phyloP scores from a whole-genome alignment of 2,888 invertebrate species.

The Eristalis tenax region DNA sequence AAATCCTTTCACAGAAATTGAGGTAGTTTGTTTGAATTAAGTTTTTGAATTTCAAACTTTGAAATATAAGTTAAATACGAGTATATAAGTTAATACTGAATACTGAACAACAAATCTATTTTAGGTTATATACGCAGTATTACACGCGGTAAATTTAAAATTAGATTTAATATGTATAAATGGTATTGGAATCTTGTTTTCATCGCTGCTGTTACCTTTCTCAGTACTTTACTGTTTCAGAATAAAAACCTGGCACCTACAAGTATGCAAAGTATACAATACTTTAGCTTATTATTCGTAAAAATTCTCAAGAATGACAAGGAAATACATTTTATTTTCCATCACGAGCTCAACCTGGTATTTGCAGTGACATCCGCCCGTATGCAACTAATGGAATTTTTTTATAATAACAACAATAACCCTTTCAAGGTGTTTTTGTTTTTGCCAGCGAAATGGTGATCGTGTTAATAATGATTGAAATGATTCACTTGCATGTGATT shows the following conservation, averaged over 20 bases:
- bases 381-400: conserved; percentile 45
- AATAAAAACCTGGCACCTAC: background rate
- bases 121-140: too few species aligned
- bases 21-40: too few species aligned
- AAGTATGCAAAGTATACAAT: conserved; percentile 50
- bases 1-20: too few species aligned
- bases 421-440: conserved; percentile 23
- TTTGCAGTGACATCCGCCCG: conserved; percentile 37
- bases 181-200: too few species aligned
- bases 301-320: background rate
- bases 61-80: too few species aligned
- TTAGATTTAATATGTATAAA: too few species aligned
- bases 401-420: conserved; percentile 51
- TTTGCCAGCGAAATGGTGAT: conserved; percentile 1
- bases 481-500: conserved; percentile 60
- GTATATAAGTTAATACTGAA: too few species aligned
- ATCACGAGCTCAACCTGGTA: background rate
- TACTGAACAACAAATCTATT: too few species aligned
- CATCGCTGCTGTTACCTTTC: background rate
- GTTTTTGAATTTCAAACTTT: too few species aligned
- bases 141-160: too few species aligned
- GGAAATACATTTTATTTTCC: background rate
- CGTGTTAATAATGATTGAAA: conserved; percentile 18
- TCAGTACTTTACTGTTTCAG: background rate
- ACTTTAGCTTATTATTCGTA: background rate